phyloP scores from a whole-genome alignment of 37 sponge, comb jelly and placozoan genomes.

The Hormiphora californensis region DNA sequence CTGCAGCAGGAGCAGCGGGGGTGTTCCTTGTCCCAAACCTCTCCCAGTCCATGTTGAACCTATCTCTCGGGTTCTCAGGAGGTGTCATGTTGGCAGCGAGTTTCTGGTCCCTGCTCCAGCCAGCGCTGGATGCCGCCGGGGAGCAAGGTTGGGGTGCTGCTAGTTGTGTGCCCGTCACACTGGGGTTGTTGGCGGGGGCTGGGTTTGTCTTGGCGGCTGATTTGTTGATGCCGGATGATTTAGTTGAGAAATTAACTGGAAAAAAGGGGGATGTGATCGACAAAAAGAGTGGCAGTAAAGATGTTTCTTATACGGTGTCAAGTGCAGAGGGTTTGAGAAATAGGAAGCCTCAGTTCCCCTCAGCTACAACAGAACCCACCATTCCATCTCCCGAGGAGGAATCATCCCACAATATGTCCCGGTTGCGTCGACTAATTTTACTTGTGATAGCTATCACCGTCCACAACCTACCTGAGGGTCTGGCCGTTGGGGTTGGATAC shows the following conservation, averaged over 20 bases:
- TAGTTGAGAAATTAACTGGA: neutral
- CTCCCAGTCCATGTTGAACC: neutral
- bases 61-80: constrained; percentile 10
- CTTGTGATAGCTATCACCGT: constrained; percentile 90
- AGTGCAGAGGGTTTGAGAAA: neutral
- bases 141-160: constrained; percentile 61
- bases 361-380: neutral
- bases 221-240: constrained; percentile 56
- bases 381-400: neutral
- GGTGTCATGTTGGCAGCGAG: constrained; percentile 97
- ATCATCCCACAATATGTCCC: neutral
- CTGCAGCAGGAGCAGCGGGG: constrained; percentile 80
- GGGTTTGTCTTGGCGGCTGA: constrained; percentile 82
- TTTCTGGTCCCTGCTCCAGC: constrained; percentile 90
- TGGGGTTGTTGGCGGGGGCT: constrained; percentile 81
- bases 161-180: constrained; percentile 62
- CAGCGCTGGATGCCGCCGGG: constrained; percentile 84
- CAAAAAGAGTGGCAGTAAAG: neutral
- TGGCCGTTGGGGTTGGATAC: constrained; percentile 93
- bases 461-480: constrained; percentile 96
- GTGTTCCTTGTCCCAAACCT: constrained; percentile 79
- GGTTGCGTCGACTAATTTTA: constrained; percentile 68
- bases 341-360: neutral
- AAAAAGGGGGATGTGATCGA: neutral
- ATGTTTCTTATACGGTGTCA: neutral